Evolutionary conservation across 2,113 vertebrate species (phyloP).

Genomic region (Labeo catla): DNA sequence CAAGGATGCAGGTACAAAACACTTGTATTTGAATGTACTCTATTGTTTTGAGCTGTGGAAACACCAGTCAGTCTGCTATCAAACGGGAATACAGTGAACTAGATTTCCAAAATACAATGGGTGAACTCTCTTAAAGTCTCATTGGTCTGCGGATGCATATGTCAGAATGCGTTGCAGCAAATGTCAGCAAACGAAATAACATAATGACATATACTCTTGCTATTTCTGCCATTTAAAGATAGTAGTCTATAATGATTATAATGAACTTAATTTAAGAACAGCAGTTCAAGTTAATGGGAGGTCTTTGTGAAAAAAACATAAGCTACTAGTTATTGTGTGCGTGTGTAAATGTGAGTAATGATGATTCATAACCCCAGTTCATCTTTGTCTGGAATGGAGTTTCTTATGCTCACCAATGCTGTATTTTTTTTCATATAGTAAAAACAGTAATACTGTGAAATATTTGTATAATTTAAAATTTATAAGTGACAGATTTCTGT

Average conservation of each 20-base stretch:
- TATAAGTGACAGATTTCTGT: neutral
- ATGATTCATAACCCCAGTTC: neutral
- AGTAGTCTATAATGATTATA: slow-evolving; percentile 1
- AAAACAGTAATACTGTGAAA: neutral
- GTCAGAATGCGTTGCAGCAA: neutral
- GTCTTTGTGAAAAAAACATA: slow-evolving; percentile 1
- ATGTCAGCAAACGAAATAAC: slow-evolving; percentile 2
- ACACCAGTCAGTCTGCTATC: neutral
- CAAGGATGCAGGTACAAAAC: neutral
- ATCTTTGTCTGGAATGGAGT: neutral
- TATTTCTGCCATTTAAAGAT: slow-evolving; percentile 1
- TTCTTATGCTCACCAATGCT: neutral
- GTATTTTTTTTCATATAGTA: neutral
- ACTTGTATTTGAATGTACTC: neutral
- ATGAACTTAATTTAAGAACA: neutral
- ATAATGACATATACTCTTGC: slow-evolving; percentile 17
- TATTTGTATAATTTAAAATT: neutral
- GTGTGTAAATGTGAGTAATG: neutral
- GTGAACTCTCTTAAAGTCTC: neutral
- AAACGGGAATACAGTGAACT: neutral
- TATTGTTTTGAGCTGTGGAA: neutral
- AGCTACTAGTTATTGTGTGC: neutral
- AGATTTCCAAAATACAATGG: neutral
- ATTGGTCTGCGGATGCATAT: slow-evolving; percentile 11
- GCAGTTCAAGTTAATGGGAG: neutral